Evolutionary conservation across 2,113 vertebrate genomes (phyloP).

Genomic region (Orientallactaga bullata): DNA sequence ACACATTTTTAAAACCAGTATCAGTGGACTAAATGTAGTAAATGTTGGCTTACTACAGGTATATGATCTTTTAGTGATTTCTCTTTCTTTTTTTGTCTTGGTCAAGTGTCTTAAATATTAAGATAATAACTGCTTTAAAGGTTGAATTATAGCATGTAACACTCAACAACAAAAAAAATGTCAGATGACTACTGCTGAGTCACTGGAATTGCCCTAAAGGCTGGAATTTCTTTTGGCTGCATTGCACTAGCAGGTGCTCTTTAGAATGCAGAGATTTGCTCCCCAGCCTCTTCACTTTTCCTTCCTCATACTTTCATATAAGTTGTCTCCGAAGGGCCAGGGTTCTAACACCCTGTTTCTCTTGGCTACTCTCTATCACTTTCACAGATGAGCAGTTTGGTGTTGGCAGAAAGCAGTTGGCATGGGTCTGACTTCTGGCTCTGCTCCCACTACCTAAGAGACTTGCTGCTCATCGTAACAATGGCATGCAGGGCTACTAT

Average conservation of each 20-base stretch:
- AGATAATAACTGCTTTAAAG: constrained; percentile 5
- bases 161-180: constrained; percentile 13
- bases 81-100: neutral
- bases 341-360: neutral
- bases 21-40: neutral
- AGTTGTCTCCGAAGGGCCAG: neutral
- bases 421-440: neutral
- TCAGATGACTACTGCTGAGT: neutral
- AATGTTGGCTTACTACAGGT: neutral
- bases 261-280: neutral
- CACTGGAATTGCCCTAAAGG: neutral
- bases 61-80: neutral
- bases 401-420: neutral
- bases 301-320: neutral
- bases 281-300: neutral
- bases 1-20: neutral
- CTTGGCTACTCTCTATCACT: neutral
- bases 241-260: neutral
- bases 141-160: neutral
- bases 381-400: neutral
- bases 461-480: neutral
- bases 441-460: neutral
- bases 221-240: neutral
- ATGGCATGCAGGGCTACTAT: neutral
- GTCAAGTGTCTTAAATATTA: neutral